Evolutionary conservation across 2,888 invertebrate species (phyloP).

Genomic region (Malachius bipustulatus): DNA sequence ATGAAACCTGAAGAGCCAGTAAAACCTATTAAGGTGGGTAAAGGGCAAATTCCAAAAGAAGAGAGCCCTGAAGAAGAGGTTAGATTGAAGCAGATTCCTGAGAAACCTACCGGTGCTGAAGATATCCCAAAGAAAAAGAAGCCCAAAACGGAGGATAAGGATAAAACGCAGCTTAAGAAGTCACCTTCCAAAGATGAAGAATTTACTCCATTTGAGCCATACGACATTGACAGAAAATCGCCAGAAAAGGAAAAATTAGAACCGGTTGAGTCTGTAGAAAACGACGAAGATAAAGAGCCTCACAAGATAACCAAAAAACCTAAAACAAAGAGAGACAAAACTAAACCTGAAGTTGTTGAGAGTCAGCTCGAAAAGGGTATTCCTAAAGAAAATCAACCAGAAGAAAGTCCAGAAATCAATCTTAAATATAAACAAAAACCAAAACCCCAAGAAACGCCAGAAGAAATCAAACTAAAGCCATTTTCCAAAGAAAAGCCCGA

Average conservation of each 20-base stretch:
- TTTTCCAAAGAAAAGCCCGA: conserved; percentile 6
- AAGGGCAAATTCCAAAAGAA: conserved; percentile 35
- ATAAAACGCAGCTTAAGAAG: conserved; percentile 23
- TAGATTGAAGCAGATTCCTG: conserved; percentile 37
- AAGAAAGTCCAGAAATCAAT: conserved; percentile 15
- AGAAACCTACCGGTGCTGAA: not conserved
- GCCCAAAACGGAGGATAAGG: conserved; percentile 23
- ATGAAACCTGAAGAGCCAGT: conserved; percentile 35
- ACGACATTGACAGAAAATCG: conserved; percentile 28
- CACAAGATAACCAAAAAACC: conserved; percentile 4
- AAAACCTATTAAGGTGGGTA: conserved; percentile 31
- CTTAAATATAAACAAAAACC: conserved; percentile 17
- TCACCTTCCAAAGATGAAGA: conserved; percentile 23
- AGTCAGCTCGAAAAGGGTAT: conserved; percentile 25
- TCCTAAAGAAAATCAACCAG: conserved; percentile 27
- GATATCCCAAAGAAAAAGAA: conserved; percentile 24
- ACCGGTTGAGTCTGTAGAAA: conserved; percentile 29
- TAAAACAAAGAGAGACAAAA: conserved; percentile 25
- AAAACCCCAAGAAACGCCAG: conserved; percentile 23
- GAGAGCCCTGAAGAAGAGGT: conserved; percentile 34
- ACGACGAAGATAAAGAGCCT: conserved; percentile 21
- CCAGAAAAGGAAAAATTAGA: conserved; percentile 28
- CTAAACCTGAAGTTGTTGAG: conserved; percentile 12
- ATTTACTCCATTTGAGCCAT: conserved; percentile 29
- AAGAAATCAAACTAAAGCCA: conserved; percentile 23